Percentiles rank a stretch among this genome's conserved stretches.
phyloP scores from a whole-genome alignment of 2,797 vertebrate species.

The Morelia viridis region DNA sequence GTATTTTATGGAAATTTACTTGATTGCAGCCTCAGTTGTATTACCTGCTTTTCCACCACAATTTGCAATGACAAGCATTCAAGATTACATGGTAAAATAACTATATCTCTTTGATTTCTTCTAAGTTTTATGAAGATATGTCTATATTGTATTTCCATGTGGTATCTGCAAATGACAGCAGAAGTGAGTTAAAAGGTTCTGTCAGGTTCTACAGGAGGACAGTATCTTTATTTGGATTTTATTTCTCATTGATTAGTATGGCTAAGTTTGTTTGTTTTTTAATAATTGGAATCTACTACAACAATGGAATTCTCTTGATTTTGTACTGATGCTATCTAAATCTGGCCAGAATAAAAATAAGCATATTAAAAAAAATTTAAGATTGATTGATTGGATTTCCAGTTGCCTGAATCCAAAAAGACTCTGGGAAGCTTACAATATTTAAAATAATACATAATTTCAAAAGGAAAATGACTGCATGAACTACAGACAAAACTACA shows the following conservation, averaged over 20 bases:
- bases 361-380: too few relatives aligned
- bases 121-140: background rate
- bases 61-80: slow-evolving; percentile 85
- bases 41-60: slow-evolving; percentile 78
- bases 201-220: background rate
- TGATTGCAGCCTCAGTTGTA: background rate
- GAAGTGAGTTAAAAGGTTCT: background rate
- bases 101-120: background rate
- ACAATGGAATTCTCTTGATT: background rate
- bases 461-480: background rate
- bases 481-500: background rate
- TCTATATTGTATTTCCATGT: background rate
- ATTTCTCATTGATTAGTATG: background rate
- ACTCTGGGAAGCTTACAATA: background rate
- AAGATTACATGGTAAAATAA: slow-evolving; percentile 79
- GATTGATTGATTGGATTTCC: background rate
- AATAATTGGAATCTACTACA: background rate
- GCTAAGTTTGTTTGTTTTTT: background rate
- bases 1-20: background rate
- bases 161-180: background rate
- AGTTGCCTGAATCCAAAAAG: background rate
- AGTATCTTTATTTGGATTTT: background rate
- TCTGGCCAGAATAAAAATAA: background rate
- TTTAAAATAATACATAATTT: background rate
- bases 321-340: background rate